Evolutionary conservation across 2,888 invertebrate genomes (phyloP).

Genomic region (Dolichopus griseipennis): DNA sequence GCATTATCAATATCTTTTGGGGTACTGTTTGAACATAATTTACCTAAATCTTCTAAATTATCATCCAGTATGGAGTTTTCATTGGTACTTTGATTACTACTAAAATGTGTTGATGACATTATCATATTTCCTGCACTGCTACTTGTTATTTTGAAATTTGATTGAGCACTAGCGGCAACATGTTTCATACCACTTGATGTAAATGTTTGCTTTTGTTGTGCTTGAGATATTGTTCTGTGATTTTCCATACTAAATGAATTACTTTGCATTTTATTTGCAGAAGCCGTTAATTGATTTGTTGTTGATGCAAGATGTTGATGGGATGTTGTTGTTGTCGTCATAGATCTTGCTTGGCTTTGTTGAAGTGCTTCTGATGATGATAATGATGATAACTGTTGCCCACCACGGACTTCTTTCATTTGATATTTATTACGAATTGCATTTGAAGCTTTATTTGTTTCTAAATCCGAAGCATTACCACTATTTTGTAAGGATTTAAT

Average conservation of each 20-base stretch:
- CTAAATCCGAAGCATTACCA: neutral
- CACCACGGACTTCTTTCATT: slow-evolving; percentile 7
- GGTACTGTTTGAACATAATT: slow-evolving; percentile 62
- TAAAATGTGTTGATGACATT: slow-evolving; percentile 49
- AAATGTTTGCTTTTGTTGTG: slow-evolving; percentile 67
- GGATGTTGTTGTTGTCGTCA: slow-evolving; percentile 19
- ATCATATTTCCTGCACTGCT: slow-evolving; percentile 56
- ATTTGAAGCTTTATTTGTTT: neutral
- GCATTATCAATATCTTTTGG: slow-evolving; percentile 72
- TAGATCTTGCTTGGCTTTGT: slow-evolving; percentile 17
- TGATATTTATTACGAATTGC: neutral
- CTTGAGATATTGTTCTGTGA: slow-evolving; percentile 55
- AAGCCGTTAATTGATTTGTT: slow-evolving; percentile 78
- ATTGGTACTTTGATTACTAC: slow-evolving; percentile 47
- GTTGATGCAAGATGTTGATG: slow-evolving; percentile 50
- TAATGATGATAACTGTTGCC: slow-evolving; percentile 9
- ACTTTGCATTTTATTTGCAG: slow-evolving; percentile 73
- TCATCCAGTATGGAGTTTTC: slow-evolving; percentile 49
- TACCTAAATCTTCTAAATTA: slow-evolving; percentile 71
- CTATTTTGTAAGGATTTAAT: neutral
- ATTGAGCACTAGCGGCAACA: slow-evolving; percentile 63
- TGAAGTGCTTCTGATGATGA: slow-evolving; percentile 13
- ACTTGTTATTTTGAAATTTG: slow-evolving; percentile 68
- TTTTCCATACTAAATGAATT: slow-evolving; percentile 82
- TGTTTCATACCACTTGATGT: slow-evolving; percentile 71